Conservation (phyloP, 1,140 invertebrate species). For the Catajapyx aquilonaris region DNA sequence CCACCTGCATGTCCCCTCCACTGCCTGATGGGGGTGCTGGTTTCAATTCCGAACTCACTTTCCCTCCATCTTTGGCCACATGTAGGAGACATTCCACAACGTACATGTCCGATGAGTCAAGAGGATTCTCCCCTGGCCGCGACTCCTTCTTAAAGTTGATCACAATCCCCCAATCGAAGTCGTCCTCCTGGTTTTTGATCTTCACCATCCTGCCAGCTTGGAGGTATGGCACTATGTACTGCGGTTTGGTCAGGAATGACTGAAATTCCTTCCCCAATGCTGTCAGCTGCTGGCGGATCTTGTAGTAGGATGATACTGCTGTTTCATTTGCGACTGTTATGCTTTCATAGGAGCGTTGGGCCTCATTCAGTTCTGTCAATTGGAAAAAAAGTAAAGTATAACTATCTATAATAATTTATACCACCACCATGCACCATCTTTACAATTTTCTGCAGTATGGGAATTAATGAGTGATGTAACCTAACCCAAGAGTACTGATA, state of each 20-base stretch:
- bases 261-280: constrained; percentile 48
- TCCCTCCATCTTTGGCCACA: constrained; percentile 33
- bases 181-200: constrained; percentile 62
- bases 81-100: constrained; percentile 67
- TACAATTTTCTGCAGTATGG: too few relatives aligned
- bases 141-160: constrained; percentile 71
- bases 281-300: constrained; percentile 60
- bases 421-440: too few relatives aligned
- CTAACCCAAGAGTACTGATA: too few relatives aligned
- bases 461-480: too few relatives aligned
- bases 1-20: constrained; percentile 69
- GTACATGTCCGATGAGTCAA: constrained; percentile 24
- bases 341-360: constrained; percentile 39
- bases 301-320: constrained; percentile 62
- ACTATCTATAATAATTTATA: too few relatives aligned
- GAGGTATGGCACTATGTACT: constrained; percentile 80
- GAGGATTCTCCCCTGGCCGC: constrained; percentile 18
- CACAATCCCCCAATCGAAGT: constrained; percentile 92
- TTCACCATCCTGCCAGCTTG: constrained; percentile 77
- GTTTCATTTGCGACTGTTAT: constrained; percentile 48
- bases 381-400: constrained; percentile 9
- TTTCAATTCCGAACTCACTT: constrained; percentile 10
- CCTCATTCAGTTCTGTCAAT: constrained; percentile 44
- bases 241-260: constrained; percentile 57
- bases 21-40: constrained; percentile 21